Conservation (phyloP, 2,113 vertebrate genomes). For the Nothoprocta pentlandii region DNA sequence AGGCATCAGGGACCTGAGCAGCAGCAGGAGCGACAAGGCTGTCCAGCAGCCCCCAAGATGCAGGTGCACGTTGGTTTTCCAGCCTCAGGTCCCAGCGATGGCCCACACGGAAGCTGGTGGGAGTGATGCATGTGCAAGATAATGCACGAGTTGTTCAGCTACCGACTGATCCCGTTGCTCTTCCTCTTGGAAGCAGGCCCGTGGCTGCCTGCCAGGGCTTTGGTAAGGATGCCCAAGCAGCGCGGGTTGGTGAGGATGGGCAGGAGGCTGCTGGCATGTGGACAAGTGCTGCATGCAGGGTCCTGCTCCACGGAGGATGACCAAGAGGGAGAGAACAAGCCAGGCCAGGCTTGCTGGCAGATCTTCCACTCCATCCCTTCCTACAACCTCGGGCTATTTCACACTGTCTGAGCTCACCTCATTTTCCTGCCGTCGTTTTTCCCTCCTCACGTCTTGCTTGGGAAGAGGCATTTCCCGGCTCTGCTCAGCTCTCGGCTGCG, state of each 20-base stretch:
- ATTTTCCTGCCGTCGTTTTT: not conserved
- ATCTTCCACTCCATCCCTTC: not conserved
- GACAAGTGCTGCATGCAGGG: not conserved
- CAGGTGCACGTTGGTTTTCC: not conserved
- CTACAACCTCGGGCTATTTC: not conserved
- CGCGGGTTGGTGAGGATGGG: not conserved
- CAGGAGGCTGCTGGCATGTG: not conserved
- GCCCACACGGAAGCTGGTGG: not conserved
- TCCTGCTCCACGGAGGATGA: rapidly evolving
- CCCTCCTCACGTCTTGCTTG: rapidly evolving
- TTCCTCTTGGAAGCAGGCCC: not conserved
- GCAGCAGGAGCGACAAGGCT: not conserved
- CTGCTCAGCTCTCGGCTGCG: not conserved
- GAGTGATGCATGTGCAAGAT: rapidly evolving
- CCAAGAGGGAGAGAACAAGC: not conserved
- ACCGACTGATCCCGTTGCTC: rapidly evolving
- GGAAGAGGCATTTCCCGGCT: not conserved
- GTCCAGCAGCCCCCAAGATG: not conserved
- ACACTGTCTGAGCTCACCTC: not conserved
- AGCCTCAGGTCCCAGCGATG: not conserved
- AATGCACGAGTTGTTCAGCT: not conserved
- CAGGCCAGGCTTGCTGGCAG: not conserved
- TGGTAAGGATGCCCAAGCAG: not conserved
- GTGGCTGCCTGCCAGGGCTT: not conserved
- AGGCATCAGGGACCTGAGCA: not conserved